Evolutionary conservation across 2,888 invertebrate genomes (phyloP).

Genomic region (Hyppa rectilinea): DNA sequence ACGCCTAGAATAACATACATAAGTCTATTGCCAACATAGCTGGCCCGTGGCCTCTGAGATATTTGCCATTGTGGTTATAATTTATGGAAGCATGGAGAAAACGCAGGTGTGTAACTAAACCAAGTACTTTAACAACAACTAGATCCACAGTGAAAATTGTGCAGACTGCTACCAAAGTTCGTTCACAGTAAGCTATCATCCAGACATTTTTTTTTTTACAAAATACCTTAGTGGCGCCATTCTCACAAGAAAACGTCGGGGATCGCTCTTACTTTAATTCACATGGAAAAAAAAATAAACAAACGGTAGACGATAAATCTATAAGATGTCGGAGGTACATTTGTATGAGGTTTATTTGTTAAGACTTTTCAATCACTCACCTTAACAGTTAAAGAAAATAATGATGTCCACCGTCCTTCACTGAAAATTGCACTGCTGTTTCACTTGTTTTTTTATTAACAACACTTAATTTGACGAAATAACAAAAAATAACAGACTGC

Average conservation of each 20-base stretch:
- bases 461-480: conserved; percentile 28
- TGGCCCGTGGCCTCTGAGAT: background rate
- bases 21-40: background rate
- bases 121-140: conserved; percentile 1
- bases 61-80: background rate
- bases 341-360: too few relatives aligned
- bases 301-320: background rate
- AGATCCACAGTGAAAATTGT: background rate
- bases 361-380: conserved; percentile 38
- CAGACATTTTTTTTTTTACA: conserved; percentile 37
- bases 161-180: conserved; percentile 17
- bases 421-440: conserved; percentile 35
- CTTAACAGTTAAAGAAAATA: conserved; percentile 18
- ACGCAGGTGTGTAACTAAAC: background rate
- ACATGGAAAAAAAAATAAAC: background rate
- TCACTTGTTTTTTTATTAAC: conserved; percentile 27
- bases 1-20: background rate
- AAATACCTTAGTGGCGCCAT: conserved; percentile 45
- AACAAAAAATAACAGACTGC: conserved; percentile 6
- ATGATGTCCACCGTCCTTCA: conserved; percentile 21
- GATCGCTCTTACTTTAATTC: background rate
- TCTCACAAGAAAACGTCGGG: conserved; percentile 3
- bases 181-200: conserved; percentile 11
- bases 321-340: too few relatives aligned
- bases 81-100: background rate